Evolutionary conservation across 2,888 invertebrate genomes (phyloP), one percentile per base, ranked within the genome.

Genomic region (Drosophila rubida): DNA sequence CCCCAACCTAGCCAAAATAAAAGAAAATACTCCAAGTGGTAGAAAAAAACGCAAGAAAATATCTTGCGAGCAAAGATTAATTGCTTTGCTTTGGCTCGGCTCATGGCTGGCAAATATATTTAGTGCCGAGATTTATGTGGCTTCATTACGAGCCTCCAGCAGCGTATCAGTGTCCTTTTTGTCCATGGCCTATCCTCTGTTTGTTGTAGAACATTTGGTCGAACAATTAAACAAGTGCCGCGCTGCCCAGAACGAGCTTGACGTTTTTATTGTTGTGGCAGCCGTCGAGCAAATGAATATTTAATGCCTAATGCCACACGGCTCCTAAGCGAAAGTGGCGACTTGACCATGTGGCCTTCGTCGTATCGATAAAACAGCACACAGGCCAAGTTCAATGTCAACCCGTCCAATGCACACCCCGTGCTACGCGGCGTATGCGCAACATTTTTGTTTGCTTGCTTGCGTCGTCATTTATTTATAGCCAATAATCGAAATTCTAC

Each of bases 91-190:
- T 62, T 50, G 84, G 46, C 58, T 57, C 30, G 48, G 48, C 54
- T 60, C 46, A 49, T 53, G 59, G 50, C 63, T 44, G 58, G 70
- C 79, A 79, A 76, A 83, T 87, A 83, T 79, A 83, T 83, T 83
- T 87, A 85, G 87, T 83, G 82, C 71, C 64, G 88, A 83, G 88
- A 83, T 83, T 83, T 83, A 83, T 83, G 82, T 79, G 32, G 79
- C 86, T 85, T 83, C 87, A 83, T 82, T 82, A 82, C 69, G 68
- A 46, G 23, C 30, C 14, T n/a, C 9, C 37, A 30, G 9, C 11
- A 14, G 25, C 11, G 44, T 57, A 32, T 8, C 35, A 9, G n/a
- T 16, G 16, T 37, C 13, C 25, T 9, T 58, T 46, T 58, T 71
- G 72, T 76, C 76, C 51, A 48, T 35, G 35, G 59, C 51, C 59